phyloP scores from a whole-genome alignment of 2,797 vertebrate species.

The Sternotherus odoratus region DNA sequence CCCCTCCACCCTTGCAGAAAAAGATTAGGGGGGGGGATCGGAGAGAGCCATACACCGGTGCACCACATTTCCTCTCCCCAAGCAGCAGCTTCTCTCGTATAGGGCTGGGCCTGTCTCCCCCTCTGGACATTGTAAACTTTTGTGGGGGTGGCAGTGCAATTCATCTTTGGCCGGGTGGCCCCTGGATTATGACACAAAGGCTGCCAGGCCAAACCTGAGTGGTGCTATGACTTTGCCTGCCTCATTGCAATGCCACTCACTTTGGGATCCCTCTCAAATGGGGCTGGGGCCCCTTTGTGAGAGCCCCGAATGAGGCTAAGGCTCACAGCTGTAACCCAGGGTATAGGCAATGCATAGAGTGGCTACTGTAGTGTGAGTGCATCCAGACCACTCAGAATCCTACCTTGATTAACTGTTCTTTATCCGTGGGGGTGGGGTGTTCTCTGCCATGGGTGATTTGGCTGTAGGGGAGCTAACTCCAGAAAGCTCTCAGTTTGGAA shows the following conservation, averaged over 20 bases:
- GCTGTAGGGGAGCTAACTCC: neutral
- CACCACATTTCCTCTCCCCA: rapidly evolving
- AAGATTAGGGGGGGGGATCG: no score
- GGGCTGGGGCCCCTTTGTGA: no score
- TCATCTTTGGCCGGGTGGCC: neutral
- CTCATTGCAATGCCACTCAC: neutral
- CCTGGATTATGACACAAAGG: no score
- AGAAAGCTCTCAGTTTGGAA: neutral
- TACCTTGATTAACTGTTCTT: no score
- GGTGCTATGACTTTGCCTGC: neutral
- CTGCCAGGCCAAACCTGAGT: no score
- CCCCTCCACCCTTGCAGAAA: no score
- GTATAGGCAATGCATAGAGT: neutral
- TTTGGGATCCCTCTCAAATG: neutral
- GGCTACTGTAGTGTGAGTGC: neutral
- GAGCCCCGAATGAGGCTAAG: neutral
- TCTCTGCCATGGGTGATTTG: no score
- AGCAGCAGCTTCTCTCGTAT: no score
- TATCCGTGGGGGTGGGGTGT: no score
- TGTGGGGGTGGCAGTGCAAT: neutral
- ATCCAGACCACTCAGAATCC: neutral
- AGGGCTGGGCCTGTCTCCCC: neutral
- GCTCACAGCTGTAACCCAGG: neutral
- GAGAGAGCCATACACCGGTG: no score
- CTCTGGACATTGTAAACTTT: neutral